A percentile compares a stretch with the other conserved stretches of the same genome.
Evolutionary conservation across 2,113 vertebrate species (phyloP).

Genomic region (Eublepharis macularius): DNA sequence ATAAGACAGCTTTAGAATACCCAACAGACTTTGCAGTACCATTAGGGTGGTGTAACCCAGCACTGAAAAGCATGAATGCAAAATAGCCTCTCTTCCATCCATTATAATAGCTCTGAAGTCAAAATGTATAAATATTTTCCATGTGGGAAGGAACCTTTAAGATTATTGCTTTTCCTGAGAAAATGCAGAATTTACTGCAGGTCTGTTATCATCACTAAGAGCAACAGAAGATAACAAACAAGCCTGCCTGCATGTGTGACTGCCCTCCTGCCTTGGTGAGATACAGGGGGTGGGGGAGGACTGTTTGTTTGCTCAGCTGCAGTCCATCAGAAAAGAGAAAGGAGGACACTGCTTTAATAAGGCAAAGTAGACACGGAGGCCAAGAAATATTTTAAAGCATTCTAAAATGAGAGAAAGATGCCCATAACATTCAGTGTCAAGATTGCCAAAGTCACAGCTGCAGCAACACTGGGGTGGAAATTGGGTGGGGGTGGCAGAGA

Average conservation of each 20-base stretch:
- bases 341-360: constrained; percentile 16
- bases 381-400: constrained; percentile 25
- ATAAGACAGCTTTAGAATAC: not conserved
- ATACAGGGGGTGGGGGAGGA: not conserved
- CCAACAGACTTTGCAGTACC: not conserved
- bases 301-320: constrained; percentile 41
- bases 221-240: constrained; percentile 34
- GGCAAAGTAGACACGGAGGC: not conserved
- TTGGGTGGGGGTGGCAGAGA: not conserved
- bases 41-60: not conserved
- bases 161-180: not conserved
- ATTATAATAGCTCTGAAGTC: not conserved
- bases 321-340: constrained; percentile 26
- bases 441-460: constrained; percentile 10
- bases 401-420: constrained; percentile 18
- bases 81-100: not conserved
- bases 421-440: not conserved
- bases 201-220: not conserved
- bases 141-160: not conserved
- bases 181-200: constrained; percentile 22
- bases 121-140: constrained; percentile 23
- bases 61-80: not conserved
- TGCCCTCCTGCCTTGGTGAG: not conserved
- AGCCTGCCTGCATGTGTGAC: constrained; percentile 9
- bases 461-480: not conserved